Base-by-base conservation (phyloP, 2,888 invertebrate genomes). In the Lymantria dispar region DNA sequence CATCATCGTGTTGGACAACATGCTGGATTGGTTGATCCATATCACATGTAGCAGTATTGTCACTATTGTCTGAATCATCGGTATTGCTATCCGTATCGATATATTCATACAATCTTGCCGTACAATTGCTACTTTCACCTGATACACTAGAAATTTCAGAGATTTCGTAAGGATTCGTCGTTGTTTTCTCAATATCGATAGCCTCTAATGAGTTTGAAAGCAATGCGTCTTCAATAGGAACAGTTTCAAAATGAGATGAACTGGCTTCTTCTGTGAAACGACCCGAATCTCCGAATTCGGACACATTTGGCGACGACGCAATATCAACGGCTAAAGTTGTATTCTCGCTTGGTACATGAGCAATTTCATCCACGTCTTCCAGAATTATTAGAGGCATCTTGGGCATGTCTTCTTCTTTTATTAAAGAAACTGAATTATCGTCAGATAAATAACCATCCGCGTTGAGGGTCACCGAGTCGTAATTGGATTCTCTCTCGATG, bases 191-290 rank as follows among this genome's bases (percentile, higher is more conserved):
- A 29, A 80, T 53, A 48, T 83, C 77, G 47, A 89, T 82, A 31
- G 68, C 71, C 50, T 89, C 90, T 60, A 76, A 75, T 38, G 87
- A 81, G 56, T 76, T 78, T 15, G 90, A 88, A 56, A 89, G 85
- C 74, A 84, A 69, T 67, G 90, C 90, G 58, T 91, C 90, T 59
- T 85, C 81, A 66, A 79, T 65, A 42, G 76, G 75, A 36, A 77
- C 70, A 3, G 71, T 66, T 60, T 83, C 83, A 49, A 83, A 69
- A 62, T 84, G 77, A 50, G 87, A 87, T 37, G 85, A 83, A 53
- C 78, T 83, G 36, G 85, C 83, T 54, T 89, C 88, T 65, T 88
- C 87, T 0, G 90, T 90, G 60, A 80, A 89, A 33, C 81, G 85
- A 54, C 90, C 90, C 9, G 88, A 90, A 58, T 91, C 90, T 12